A percentile compares a stretch with the other conserved stretches of the same genome.
These are phyloP conservation scores for Chelmon rostratus DNA, from an alignment of 2,797 vertebrate genomes.

Conservation along the genomic window DNA sequence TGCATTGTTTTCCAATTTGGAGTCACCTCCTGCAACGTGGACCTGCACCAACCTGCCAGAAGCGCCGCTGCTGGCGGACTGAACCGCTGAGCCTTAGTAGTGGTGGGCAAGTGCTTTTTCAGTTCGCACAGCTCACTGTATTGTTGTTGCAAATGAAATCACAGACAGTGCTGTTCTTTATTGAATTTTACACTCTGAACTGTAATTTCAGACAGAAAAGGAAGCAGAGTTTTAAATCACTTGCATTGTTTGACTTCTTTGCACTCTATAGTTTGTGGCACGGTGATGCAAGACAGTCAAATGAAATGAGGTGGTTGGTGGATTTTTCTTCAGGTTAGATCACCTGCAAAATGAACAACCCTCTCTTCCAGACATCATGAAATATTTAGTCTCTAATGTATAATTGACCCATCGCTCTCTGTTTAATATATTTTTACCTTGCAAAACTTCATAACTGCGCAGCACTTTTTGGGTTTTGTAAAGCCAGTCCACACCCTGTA, in stretches of 20 bases:
- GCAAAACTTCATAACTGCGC: constrained; percentile 25
- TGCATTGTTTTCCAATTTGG: background rate
- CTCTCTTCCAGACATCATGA: constrained; percentile 42
- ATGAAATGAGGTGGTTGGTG: constrained; percentile 1
- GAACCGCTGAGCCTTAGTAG: background rate
- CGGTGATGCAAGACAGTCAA: constrained; percentile 14
- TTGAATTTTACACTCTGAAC: constrained; percentile 5
- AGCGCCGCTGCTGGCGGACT: background rate
- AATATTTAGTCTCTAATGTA: constrained; percentile 66
- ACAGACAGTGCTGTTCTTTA: background rate
- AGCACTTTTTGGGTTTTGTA: constrained; percentile 24
- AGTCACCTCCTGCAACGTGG: background rate
- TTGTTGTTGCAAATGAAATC: background rate
- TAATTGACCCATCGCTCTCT: constrained; percentile 62
- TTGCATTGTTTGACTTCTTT: background rate
- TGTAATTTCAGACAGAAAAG: constrained; percentile 2
- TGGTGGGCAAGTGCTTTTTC: background rate
- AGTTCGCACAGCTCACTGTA: constrained; percentile 15
- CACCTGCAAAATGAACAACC: constrained; percentile 35
- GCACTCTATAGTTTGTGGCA: background rate
- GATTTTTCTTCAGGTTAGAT: constrained; percentile 38
- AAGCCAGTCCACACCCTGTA: constrained; percentile 34
- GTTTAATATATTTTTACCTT: constrained; percentile 45
- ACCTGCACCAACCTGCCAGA: background rate
- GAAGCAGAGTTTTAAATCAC: background rate